Conservation (phyloP, 2,888 invertebrate species). For the Oscheius sp. region DNA sequence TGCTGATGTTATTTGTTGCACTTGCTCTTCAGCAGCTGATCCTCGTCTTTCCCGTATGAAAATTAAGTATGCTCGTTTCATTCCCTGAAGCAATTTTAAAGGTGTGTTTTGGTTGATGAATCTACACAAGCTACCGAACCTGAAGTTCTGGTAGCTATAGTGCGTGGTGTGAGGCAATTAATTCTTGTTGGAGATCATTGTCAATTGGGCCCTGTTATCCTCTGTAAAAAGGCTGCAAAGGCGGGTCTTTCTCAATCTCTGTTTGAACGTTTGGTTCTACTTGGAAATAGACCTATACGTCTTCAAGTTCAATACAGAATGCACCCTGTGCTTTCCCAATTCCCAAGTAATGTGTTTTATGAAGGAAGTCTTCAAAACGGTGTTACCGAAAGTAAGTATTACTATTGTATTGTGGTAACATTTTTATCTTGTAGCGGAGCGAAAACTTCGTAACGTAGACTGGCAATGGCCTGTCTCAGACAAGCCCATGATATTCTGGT, state of each 20-base stretch:
- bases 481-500: conserved; percentile 98
- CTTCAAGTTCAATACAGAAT: conserved; percentile 96
- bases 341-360: conserved; percentile 99
- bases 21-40: conserved; percentile 98
- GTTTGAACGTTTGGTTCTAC: conserved; percentile 94
- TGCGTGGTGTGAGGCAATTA: conserved; percentile 93
- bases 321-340: conserved; percentile 96
- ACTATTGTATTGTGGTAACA: background rate
- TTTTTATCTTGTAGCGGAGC: conserved; percentile 80
- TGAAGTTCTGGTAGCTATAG: conserved; percentile 90
- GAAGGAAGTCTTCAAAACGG: conserved; percentile 99
- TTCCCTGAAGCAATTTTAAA: conserved; percentile 15
- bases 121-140: conserved; percentile 77
- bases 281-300: conserved; percentile 95
- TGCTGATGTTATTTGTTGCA: conserved; percentile 98
- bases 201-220: conserved; percentile 97
- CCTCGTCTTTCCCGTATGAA: conserved; percentile 90
- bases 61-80: conserved; percentile 45
- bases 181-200: conserved; percentile 99
- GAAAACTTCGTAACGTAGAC: conserved; percentile 88
- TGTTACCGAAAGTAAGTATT: conserved; percentile 83
- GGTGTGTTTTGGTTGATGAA: conserved; percentile 72
- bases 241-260: conserved; percentile 96
- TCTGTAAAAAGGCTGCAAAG: conserved; percentile 88
- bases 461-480: conserved; percentile 97